Conservation (phyloP, 2,888 invertebrate genomes). For the Macrophya annulata region DNA sequence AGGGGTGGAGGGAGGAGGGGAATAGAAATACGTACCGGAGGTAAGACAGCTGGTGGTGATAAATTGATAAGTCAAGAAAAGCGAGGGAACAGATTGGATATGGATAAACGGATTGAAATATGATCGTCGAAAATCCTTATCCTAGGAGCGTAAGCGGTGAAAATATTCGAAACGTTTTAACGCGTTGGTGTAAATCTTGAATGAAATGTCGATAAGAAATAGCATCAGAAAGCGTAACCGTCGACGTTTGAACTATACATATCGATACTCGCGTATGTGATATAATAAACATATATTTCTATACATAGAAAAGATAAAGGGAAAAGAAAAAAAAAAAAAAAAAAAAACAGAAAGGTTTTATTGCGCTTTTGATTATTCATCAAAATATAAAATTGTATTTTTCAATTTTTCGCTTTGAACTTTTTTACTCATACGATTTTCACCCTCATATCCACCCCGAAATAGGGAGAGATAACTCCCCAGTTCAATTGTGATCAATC, state of each 20-base stretch:
- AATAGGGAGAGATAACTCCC: too few species aligned
- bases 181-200: not conserved
- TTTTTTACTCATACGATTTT: not conserved
- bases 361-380: not conserved
- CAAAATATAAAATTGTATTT: not conserved
- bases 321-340: too few species aligned
- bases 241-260: not conserved
- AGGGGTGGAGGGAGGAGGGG: not conserved
- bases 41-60: conserved; percentile 36
- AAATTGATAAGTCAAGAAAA: conserved; percentile 51
- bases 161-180: conserved; percentile 4
- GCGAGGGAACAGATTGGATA: conserved; percentile 50
- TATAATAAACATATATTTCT: not conserved
- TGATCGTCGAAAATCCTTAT: conserved; percentile 27
- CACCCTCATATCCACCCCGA: not conserved
- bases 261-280: not conserved
- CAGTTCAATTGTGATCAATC: conserved; percentile 23
- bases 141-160: not conserved
- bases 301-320: not conserved
- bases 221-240: not conserved
- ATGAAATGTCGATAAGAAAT: conserved; percentile 22
- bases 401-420: conserved; percentile 11
- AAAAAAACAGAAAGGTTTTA: not conserved
- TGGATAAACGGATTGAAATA: conserved; percentile 50
- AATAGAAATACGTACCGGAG: not conserved